Conservation (phyloP, 2,888 invertebrate genomes). For the Hypolimnas misippus region DNA sequence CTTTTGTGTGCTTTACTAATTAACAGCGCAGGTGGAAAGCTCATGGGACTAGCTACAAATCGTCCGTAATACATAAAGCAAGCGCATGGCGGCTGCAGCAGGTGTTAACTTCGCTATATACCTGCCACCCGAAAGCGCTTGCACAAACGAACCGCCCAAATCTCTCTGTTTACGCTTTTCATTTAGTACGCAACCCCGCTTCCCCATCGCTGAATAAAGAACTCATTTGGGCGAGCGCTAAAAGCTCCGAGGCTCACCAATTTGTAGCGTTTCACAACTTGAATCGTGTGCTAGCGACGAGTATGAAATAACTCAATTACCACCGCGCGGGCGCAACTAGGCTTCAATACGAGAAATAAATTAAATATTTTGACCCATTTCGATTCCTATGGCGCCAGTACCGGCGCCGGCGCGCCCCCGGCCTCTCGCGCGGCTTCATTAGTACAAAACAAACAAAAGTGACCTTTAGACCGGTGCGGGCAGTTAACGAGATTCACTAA, state of each 20-base stretch:
- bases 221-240: constrained; percentile 63
- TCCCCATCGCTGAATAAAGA: constrained; percentile 61
- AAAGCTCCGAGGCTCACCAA: constrained; percentile 66
- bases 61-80: constrained; percentile 60
- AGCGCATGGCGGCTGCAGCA: constrained; percentile 69
- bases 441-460: constrained; percentile 83
- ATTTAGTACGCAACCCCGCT: constrained; percentile 56
- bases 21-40: constrained; percentile 66
- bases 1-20: constrained; percentile 55
- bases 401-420: constrained; percentile 79
- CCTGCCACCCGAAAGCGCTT: constrained; percentile 55
- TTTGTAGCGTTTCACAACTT: constrained; percentile 50
- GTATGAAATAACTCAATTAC: constrained; percentile 75
- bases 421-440: constrained; percentile 77
- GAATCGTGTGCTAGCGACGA: constrained; percentile 45
- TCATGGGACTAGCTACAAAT: constrained; percentile 56
- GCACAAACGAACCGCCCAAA: constrained; percentile 81
- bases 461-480: constrained; percentile 77
- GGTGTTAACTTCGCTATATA: constrained; percentile 72
- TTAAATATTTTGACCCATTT: constrained; percentile 79
- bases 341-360: constrained; percentile 74
- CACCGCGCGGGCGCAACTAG: constrained; percentile 55
- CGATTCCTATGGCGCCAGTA: constrained; percentile 73
- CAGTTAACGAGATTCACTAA: constrained; percentile 82
- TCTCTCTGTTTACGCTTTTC: constrained; percentile 66